Percentiles rank a stretch among this genome's conserved stretches.
Conservation (phyloP, 2,113 vertebrate genomes). For the Aramus guarauna region DNA sequence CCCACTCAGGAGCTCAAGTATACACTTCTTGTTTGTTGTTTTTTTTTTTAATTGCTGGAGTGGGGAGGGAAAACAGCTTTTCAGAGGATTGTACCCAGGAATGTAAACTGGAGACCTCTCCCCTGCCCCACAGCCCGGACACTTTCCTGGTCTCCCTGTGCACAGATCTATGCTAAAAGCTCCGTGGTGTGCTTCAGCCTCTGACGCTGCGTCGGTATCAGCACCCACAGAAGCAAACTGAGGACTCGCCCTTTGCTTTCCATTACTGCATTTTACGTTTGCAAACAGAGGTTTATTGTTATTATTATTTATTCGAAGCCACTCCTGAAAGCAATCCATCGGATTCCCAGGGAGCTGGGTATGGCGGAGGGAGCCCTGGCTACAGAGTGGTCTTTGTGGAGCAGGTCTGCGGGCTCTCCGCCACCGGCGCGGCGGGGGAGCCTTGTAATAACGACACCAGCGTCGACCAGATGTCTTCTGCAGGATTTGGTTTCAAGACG, state of each 20-base stretch:
- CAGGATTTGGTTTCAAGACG: slow-evolving; percentile 30
- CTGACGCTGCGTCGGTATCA: background rate
- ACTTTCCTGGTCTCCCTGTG: background rate
- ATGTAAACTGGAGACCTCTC: background rate
- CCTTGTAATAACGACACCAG: slow-evolving; percentile 13
- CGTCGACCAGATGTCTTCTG: slow-evolving; percentile 13
- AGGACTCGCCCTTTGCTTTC: background rate
- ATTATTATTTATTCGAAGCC: background rate
- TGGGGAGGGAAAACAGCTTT: background rate
- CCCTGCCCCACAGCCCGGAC: background rate
- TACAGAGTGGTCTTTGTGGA: slow-evolving; percentile 13
- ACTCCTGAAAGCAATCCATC: background rate
- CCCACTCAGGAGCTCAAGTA: background rate
- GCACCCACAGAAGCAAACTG: background rate
- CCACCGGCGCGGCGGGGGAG: background rate
- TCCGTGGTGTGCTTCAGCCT: background rate
- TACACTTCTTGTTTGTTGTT: too few species aligned
- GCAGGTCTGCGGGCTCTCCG: background rate
- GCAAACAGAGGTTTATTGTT: background rate
- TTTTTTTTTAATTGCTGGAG: background rate
- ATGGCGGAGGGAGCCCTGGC: background rate
- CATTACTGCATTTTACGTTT: background rate
- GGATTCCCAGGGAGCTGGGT: background rate
- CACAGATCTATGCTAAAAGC: background rate
- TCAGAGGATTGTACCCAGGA: background rate